Base-by-base conservation (phyloP, 2,113 vertebrate species). In the Sinocyclocheilus anophthalmus region DNA sequence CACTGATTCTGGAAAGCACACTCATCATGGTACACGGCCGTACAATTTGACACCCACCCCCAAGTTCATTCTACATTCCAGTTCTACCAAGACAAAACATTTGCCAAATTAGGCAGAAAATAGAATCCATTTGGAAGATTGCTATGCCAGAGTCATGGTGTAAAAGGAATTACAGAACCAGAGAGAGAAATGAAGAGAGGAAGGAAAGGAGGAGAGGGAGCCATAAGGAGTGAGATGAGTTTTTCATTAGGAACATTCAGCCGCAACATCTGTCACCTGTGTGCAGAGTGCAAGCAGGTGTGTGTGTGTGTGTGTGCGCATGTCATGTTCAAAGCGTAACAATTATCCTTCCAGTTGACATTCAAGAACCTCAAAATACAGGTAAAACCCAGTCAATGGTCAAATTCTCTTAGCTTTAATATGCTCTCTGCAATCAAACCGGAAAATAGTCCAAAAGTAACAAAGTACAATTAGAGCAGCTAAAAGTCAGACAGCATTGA, bases 51-150 rank as follows among this genome's bases (percentile, higher is more conserved):
- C 87, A 85, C 53, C 48, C 37, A 48, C 69, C 79, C 83, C 83
- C 75, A 76, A 86, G 73, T 90, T 55, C 81, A 77, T 76, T 85
- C 88, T 87, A 67, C 88, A 85, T 87, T 88, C 84, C 75, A 80
- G 87, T 84, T 87, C 83, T 88, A 89, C 82, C 72, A 80, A 87
- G 89, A 85, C 84, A 73, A 86, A 86, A 86, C 84, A 91, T 92
- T 91, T 90, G 85, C 76, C 85, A 91, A 93, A 93, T 94, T 90
- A 91, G 84, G 90, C 90, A 91, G 91, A 92, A 93, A 92, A 92
- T 88, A 90, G 87, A 92, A 91, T 84, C 89, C 77, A 91, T 90
- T 91, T 89, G n/a, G 86, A 91, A 89, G 85, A 84, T 78, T 88
- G 90, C 76, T 53, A 65, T 55, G 61, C 39, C 55, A 80, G 76